Conservation (phyloP, 1,140 invertebrate species). For the Philopotamus ludificatus region DNA sequence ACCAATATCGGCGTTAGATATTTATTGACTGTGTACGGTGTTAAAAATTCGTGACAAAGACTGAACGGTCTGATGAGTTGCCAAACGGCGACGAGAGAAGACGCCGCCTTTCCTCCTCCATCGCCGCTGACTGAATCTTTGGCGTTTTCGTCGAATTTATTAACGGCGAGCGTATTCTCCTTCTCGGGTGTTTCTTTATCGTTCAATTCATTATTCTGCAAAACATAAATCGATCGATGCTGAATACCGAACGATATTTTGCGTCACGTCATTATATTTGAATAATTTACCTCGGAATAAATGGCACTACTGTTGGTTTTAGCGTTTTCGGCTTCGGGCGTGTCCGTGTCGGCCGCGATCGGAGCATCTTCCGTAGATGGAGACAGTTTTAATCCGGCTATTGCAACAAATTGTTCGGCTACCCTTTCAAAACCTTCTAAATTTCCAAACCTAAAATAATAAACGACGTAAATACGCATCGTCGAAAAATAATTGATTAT, state of each 20-base stretch:
- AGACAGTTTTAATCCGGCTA: constrained; percentile 47
- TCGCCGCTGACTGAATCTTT: constrained; percentile 7
- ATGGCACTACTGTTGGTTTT: constrained; percentile 33
- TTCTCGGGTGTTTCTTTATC: constrained; percentile 21
- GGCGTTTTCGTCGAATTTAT: constrained; percentile 9
- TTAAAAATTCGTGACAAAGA: constrained; percentile 88
- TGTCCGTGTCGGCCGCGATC: constrained; percentile 20
- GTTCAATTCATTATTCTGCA: constrained; percentile 6
- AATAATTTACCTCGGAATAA: constrained; percentile 26
- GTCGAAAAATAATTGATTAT: constrained; percentile 12
- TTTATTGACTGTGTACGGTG: constrained; percentile 84
- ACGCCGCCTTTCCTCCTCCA: constrained; percentile 49
- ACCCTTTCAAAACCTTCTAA: constrained; percentile 86
- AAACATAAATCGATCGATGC: not conserved
- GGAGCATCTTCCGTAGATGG: constrained; percentile 49
- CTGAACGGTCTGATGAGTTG: constrained; percentile 86
- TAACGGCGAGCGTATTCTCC: constrained; percentile 3
- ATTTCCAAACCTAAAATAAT: constrained; percentile 73
- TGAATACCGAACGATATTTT: too few species aligned
- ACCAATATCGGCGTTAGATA: constrained; percentile 93
- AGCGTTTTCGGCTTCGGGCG: constrained; percentile 5
- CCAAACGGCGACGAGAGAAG: constrained; percentile 51
- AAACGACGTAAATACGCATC: constrained; percentile 22
- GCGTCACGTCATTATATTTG: too few species aligned
- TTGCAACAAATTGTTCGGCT: constrained; percentile 77